A percentile compares a stretch with the other conserved stretches of the same genome.
Evolutionary conservation across 2,113 vertebrate species (phyloP).

Genomic region (Scophthalmus maximus): DNA sequence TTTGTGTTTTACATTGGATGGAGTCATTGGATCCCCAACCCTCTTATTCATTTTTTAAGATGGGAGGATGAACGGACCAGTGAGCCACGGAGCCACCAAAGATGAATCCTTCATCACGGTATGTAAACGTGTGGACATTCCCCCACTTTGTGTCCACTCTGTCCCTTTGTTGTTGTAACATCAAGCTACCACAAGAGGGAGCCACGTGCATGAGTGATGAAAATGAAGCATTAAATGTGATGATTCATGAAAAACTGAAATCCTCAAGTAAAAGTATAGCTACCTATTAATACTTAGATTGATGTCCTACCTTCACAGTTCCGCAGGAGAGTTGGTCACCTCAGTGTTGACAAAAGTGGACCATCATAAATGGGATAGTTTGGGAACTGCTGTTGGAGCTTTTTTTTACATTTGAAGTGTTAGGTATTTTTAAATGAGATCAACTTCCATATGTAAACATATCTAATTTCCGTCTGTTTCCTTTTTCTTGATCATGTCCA

Average conservation of each 20-base stretch:
- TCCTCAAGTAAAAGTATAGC: background rate
- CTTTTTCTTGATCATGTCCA: slow-evolving; percentile 55
- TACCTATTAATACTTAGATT: background rate
- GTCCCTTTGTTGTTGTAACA: background rate
- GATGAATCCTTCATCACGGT: slow-evolving; percentile 88
- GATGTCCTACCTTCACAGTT: background rate
- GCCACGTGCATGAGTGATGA: background rate
- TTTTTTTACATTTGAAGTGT: too few relatives aligned
- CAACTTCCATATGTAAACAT: too few relatives aligned
- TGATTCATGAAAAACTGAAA: background rate
- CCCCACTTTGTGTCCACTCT: background rate
- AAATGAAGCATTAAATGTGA: background rate
- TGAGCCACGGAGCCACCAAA: slow-evolving; percentile 89
- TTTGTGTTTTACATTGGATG: background rate
- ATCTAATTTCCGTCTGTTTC: background rate
- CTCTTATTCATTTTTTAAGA: slow-evolving; percentile 78
- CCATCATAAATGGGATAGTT: background rate
- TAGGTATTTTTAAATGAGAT: too few relatives aligned
- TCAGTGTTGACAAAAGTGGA: background rate
- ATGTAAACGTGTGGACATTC: slow-evolving; percentile 5
- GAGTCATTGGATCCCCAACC: background rate
- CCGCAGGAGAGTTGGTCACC: background rate
- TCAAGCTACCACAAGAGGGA: slow-evolving; percentile 29
- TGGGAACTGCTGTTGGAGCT: background rate
- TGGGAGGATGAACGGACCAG: slow-evolving; percentile 89